phyloP scores from a whole-genome alignment of 2,888 invertebrate genomes.

The Phyllotreta striolata region DNA sequence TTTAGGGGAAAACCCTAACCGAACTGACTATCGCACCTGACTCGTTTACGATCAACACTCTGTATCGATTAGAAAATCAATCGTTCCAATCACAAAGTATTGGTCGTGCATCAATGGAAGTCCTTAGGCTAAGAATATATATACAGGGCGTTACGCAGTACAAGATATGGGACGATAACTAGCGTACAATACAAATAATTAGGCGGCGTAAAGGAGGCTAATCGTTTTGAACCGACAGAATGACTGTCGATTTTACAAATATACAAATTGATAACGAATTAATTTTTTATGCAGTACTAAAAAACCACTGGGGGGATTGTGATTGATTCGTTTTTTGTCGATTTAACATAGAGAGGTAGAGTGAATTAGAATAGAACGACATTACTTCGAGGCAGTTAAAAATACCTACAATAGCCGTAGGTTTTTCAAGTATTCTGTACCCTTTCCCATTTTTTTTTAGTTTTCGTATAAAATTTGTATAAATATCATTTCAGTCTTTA shows the following conservation, averaged over 20 bases:
- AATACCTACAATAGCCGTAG: slow-evolving; percentile 10
- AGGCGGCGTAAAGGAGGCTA: background rate
- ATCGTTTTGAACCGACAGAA: too few species aligned
- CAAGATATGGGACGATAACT: slow-evolving; percentile 36
- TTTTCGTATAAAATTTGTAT: slow-evolving; percentile 25
- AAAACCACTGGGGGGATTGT: too few species aligned
- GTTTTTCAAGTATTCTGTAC: slow-evolving; percentile 8
- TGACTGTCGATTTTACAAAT: too few species aligned
- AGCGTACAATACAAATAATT: slow-evolving; percentile 2
- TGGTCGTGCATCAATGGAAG: slow-evolving; percentile 47
- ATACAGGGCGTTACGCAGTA: slow-evolving; percentile 46
- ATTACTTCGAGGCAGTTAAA: slow-evolving; percentile 16
- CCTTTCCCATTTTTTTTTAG: slow-evolving; percentile 4
- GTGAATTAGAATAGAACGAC: too few species aligned
- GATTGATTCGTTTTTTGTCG: too few species aligned
- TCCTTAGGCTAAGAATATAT: slow-evolving; percentile 50
- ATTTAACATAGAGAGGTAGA: too few species aligned
- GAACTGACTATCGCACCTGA: background rate
- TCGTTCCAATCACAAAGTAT: slow-evolving; percentile 18
- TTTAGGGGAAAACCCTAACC: slow-evolving; percentile 3
- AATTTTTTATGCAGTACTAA: too few species aligned
- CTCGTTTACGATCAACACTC: slow-evolving; percentile 1
- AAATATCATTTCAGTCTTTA: slow-evolving; percentile 27
- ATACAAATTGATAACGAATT: too few species aligned
- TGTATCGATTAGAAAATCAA: background rate